Base-by-base conservation (phyloP, 2,888 invertebrate genomes). In the Xylocampa areola region DNA sequence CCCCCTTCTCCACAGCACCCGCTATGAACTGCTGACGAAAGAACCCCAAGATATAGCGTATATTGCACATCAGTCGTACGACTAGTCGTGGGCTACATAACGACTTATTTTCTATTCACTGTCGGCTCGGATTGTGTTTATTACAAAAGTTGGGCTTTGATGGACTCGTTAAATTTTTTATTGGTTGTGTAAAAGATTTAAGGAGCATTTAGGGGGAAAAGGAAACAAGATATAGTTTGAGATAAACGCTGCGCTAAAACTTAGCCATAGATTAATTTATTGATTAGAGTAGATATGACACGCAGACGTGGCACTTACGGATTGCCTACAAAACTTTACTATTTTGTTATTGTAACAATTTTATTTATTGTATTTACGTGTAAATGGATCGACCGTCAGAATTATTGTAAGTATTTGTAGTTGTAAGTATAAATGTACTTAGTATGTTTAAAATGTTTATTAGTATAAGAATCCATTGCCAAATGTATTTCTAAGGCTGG, bases 401-500 rank as follows among this genome's bases (percentile, higher is more conserved):
- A 45, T 66, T 66, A 57, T 52, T 66, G 41, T 73, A 72, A 64
- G 52, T 74, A 72, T 14, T n/a, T 32, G 13, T 61, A 60, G 44
- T 50, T 36, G 52, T 48, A 58, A 47, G 43, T 50, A 37, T 58
- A 64, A 49, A 51, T 62, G 32, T 50, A 61, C 45, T 41, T 32
- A 54, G 23, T 37, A 58, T 64, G 40, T 30, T 52, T 55, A 72
- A 68, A 59, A 57, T 64, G 51, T 74, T 66, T 60, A 61, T 45
- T 54, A 64, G 63, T 47, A 60, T 70, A 71, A 77, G 66, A 68
- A 60, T 48, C 29, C 45, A 73, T 81, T 83, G 87, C 83, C 82
- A 80, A 82, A 79, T 55, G 84, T 80, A 84, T 87, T 89, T 87
- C 84, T 48, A 72, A 79, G 92, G 92, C 92, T 92, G 93, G 90